Conservation (phyloP, 1,140 invertebrate genomes). For the Brachionus angularis region DNA sequence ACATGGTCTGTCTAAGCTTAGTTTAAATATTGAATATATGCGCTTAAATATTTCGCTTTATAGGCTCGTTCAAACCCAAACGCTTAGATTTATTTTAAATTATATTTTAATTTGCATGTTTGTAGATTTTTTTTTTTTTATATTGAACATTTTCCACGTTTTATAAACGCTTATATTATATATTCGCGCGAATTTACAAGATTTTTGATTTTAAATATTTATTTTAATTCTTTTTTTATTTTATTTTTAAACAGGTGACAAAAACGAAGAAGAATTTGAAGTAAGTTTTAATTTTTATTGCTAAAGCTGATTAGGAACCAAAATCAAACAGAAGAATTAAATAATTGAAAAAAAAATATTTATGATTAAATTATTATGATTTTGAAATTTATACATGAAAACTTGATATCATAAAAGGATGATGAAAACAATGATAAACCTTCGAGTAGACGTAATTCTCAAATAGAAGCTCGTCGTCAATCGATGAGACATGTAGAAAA, state of each 20-base stretch:
- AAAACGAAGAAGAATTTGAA: constrained; percentile 43
- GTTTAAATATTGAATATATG: neutral
- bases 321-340: neutral
- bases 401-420: too few species aligned
- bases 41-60: neutral
- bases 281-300: constrained; percentile 14
- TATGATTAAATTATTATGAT: too few species aligned
- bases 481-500: constrained; percentile 43
- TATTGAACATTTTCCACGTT: too few species aligned
- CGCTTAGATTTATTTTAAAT: too few species aligned
- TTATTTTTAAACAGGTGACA: neutral
- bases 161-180: too few species aligned
- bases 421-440: neutral
- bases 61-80: too few species aligned
- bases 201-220: too few species aligned
- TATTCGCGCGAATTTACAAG: too few species aligned
- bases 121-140: too few species aligned
- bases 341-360: neutral
- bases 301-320: neutral
- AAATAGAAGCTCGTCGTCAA: constrained; percentile 27
- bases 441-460: constrained; percentile 28
- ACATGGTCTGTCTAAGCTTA: constrained; percentile 22
- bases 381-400: too few species aligned
- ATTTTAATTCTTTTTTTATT: neutral
- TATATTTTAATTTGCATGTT: too few species aligned